These are phyloP conservation scores for Drosophila persimilis DNA, from an alignment of 1,140 invertebrate species.

Conservation along the genomic window DNA sequence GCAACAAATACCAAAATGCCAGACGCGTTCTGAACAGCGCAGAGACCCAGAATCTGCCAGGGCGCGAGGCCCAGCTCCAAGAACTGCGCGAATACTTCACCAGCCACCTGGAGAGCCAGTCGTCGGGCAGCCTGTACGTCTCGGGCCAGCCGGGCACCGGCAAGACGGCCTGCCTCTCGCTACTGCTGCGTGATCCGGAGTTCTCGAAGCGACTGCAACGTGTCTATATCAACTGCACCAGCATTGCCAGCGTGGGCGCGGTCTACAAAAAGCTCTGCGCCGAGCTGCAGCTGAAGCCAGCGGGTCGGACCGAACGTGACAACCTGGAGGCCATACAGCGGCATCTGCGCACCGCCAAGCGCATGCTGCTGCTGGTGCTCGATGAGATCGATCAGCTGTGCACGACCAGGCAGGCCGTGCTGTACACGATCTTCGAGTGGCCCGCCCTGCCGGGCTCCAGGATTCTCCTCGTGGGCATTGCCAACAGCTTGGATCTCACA, in stretches of 20 bases:
- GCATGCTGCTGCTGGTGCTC: constrained; percentile 92
- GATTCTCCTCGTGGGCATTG: constrained; percentile 95
- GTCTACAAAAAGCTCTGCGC: constrained; percentile 89
- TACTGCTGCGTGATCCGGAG: constrained; percentile 87
- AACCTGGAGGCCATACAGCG: constrained; percentile 87
- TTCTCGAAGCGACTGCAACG: constrained; percentile 86
- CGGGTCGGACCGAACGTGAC: constrained; percentile 85
- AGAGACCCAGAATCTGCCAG: constrained; percentile 87
- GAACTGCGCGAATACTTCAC: constrained; percentile 89
- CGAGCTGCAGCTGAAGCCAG: constrained; percentile 85
- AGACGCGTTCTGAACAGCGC: constrained; percentile 89
- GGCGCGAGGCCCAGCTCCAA: constrained; percentile 90
- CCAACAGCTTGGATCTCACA: constrained; percentile 98
- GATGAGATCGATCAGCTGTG: constrained; percentile 97
- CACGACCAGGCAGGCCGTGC: constrained; percentile 90
- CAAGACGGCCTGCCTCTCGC: constrained; percentile 94
- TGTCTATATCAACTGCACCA: constrained; percentile 93
- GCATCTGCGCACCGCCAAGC: constrained; percentile 87
- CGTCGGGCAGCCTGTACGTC: constrained; percentile 94
- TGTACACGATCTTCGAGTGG: constrained; percentile 98
- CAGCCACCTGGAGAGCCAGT: constrained; percentile 86
- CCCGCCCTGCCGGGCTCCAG: constrained; percentile 88
- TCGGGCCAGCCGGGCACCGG: constrained; percentile 97
- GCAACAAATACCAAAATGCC: constrained; percentile 85
- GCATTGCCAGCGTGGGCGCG: constrained; percentile 88